Evolutionary conservation across 2,888 invertebrate genomes (phyloP).

Genomic region (Heliothis peltigera): DNA sequence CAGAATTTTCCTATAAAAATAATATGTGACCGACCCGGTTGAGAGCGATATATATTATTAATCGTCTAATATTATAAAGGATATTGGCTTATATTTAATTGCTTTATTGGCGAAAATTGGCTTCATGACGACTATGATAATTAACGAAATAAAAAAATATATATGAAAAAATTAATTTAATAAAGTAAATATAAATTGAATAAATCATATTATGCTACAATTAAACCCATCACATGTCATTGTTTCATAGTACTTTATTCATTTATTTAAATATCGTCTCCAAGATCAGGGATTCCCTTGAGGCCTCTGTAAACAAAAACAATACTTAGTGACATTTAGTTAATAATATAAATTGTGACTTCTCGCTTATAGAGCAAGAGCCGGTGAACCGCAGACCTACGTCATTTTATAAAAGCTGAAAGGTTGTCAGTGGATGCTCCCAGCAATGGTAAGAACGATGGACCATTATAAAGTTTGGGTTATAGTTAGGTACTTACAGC

Average conservation of each 20-base stretch:
- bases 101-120: background rate
- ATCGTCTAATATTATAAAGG: too few relatives aligned
- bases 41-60: background rate
- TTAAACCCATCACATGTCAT: slow-evolving; percentile 3
- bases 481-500: background rate
- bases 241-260: background rate
- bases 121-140: background rate
- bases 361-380: too few relatives aligned
- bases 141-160: slow-evolving; percentile 10
- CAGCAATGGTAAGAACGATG: slow-evolving; percentile 7
- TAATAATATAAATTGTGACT: background rate
- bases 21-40: too few relatives aligned
- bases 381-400: slow-evolving; percentile 5
- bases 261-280: slow-evolving; percentile 72
- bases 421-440: slow-evolving; percentile 13
- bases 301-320: slow-evolving; percentile 77
- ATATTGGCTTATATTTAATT: too few relatives aligned
- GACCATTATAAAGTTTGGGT: slow-evolving; percentile 9
- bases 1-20: too few relatives aligned
- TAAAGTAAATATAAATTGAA: slow-evolving; percentile 21
- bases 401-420: slow-evolving; percentile 14
- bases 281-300: slow-evolving; percentile 86
- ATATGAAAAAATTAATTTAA: slow-evolving; percentile 32
- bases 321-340: background rate
- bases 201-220: slow-evolving; percentile 1